A percentile compares a stretch with the other conserved stretches of the same genome.
phyloP scores from a whole-genome alignment of 2,113 vertebrate species.

The Crotalus horridus region DNA sequence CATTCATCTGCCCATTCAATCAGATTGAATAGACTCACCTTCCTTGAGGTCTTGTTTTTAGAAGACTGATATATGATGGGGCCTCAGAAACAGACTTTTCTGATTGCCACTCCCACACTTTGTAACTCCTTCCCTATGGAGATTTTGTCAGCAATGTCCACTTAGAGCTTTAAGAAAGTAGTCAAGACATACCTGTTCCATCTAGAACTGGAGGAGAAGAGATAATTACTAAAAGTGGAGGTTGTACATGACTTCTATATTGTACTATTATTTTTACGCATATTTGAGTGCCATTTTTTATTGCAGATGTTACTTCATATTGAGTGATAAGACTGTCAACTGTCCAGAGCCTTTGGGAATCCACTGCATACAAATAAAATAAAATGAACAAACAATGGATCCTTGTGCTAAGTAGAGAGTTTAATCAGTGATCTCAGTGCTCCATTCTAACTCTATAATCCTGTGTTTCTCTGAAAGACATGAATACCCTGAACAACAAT shows the following conservation, averaged over 20 bases:
- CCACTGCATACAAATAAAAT: background rate
- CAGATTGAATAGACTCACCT: background rate
- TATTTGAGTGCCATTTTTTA: background rate
- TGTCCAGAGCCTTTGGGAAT: background rate
- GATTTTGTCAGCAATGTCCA: background rate
- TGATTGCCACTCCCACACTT: background rate
- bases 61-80: background rate
- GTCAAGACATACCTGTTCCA: background rate
- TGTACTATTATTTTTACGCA: background rate
- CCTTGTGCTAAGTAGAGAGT: background rate
- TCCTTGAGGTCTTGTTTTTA: background rate
- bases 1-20: background rate
- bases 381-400: background rate
- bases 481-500: background rate
- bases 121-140: background rate
- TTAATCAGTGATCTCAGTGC: background rate
- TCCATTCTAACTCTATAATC: background rate
- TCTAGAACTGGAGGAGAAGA: background rate
- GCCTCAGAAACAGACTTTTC: background rate
- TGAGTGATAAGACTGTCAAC: background rate
- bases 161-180: background rate
- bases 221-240: background rate
- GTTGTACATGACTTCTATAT: background rate
- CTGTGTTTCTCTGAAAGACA: background rate
- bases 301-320: background rate